Percentiles rank a stretch among this genome's conserved stretches.
Evolutionary conservation across 2,113 vertebrate genomes (phyloP).

Genomic region (Solea senegalensis): DNA sequence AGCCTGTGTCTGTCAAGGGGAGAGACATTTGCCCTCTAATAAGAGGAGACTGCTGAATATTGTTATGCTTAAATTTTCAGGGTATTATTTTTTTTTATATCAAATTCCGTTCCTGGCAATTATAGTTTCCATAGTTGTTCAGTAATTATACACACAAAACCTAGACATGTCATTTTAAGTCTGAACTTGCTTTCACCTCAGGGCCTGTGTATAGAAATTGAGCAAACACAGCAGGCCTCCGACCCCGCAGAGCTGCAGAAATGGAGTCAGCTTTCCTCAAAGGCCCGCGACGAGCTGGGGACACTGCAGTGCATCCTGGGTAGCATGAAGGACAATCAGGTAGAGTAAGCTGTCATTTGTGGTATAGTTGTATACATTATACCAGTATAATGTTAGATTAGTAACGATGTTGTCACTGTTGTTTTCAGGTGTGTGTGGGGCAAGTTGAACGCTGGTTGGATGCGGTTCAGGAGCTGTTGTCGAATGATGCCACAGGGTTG

Average conservation of each 20-base stretch:
- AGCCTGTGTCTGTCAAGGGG: no score
- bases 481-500: slow-evolving; percentile 79
- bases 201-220: slow-evolving; percentile 84
- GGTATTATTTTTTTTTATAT: background rate
- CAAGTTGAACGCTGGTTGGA: slow-evolving; percentile 88
- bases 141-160: background rate
- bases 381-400: no score
- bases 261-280: slow-evolving; percentile 86
- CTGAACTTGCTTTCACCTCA: slow-evolving; percentile 50
- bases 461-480: slow-evolving; percentile 86
- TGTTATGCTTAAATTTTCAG: background rate
- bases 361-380: background rate
- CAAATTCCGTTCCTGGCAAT: background rate
- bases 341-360: slow-evolving; percentile 46
- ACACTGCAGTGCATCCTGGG: slow-evolving; percentile 86
- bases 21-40: no score
- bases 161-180: slow-evolving; percentile 4
- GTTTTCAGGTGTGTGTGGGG: slow-evolving; percentile 81
- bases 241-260: slow-evolving; percentile 82
- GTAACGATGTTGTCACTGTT: background rate
- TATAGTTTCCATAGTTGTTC: background rate
- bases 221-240: slow-evolving; percentile 84
- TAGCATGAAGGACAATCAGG: slow-evolving; percentile 89
- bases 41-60: background rate
- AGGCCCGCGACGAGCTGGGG: slow-evolving; percentile 83